phyloP scores from a whole-genome alignment of 2,888 invertebrate genomes.

The Pyrochroa serraticornis region DNA sequence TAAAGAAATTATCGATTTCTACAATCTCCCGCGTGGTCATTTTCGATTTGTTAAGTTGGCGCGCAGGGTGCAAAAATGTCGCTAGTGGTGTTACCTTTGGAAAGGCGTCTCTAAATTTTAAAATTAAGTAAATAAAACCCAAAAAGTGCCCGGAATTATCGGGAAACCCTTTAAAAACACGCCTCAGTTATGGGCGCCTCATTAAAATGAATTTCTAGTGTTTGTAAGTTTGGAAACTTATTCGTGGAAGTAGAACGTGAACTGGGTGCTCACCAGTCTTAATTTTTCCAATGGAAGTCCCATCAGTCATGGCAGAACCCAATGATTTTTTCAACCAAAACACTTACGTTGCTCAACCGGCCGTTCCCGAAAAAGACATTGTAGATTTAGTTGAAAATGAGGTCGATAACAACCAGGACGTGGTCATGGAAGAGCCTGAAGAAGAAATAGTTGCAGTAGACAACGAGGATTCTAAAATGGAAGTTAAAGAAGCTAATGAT shows the following conservation, averaged over 20 bases:
- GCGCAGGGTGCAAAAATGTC: constrained; percentile 1
- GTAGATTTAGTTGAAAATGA: constrained; percentile 21
- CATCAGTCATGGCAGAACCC: constrained; percentile 43
- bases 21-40: neutral
- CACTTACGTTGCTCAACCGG: constrained; percentile 29
- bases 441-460: constrained; percentile 15
- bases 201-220: too few relatives aligned
- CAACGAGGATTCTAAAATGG: constrained; percentile 32
- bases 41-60: constrained; percentile 4
- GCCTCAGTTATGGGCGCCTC: neutral
- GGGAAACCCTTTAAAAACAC: neutral
- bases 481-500: constrained; percentile 23
- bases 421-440: neutral
- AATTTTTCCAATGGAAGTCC: constrained; percentile 11
- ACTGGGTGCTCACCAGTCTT: neutral
- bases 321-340: constrained; percentile 43
- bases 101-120: constrained; percentile 14
- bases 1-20: neutral
- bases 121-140: constrained; percentile 7
- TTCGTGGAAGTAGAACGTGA: neutral
- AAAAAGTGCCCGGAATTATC: neutral
- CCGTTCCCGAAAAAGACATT: constrained; percentile 9
- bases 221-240: too few relatives aligned
- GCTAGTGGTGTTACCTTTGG: constrained; percentile 3
- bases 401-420: constrained; percentile 1